phyloP scores from a whole-genome alignment of 2,888 invertebrate species.

The Drosophila buzzatii region DNA sequence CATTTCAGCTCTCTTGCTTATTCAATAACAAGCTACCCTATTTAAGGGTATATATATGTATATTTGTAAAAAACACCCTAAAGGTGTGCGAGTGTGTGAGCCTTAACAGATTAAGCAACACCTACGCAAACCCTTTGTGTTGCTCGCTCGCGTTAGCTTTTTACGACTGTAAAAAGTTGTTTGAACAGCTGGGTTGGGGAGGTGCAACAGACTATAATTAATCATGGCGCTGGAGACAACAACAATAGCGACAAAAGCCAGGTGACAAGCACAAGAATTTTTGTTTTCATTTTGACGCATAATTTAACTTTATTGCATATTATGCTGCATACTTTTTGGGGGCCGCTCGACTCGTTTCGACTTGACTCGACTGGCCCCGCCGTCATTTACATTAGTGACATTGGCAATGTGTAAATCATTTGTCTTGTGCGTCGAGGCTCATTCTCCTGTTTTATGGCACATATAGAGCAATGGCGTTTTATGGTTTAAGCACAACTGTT shows the following conservation, averaged over 20 bases:
- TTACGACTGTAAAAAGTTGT: not conserved
- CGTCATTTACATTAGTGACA: constrained; percentile 40
- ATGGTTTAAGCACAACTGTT: constrained; percentile 6
- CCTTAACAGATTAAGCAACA: constrained; percentile 27
- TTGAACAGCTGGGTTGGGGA: not conserved
- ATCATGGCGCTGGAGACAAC: constrained; percentile 48
- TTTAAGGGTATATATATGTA: not conserved
- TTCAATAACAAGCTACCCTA: constrained; percentile 1
- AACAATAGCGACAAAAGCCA: constrained; percentile 13
- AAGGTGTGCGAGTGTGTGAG: constrained; percentile 7
- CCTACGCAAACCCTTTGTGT: constrained; percentile 18
- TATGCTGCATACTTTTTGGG: constrained; percentile 57
- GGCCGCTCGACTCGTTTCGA: not conserved
- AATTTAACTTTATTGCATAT: constrained; percentile 70
- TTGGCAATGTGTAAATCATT: constrained; percentile 40
- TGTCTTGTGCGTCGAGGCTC: constrained; percentile 29
- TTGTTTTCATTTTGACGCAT: constrained; percentile 63
- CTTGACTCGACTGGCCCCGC: not conserved
- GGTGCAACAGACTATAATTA: constrained; percentile 61
- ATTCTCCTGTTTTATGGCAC: constrained; percentile 15
- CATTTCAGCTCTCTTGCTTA: not conserved
- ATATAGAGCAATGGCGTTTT: constrained; percentile 25
- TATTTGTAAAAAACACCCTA: not conserved
- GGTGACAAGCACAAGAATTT: constrained; percentile 52
- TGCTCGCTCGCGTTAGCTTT: not conserved